These are phyloP conservation scores for Agrotis puta DNA, from an alignment of 2,888 invertebrate species.

Conservation along the genomic window DNA sequence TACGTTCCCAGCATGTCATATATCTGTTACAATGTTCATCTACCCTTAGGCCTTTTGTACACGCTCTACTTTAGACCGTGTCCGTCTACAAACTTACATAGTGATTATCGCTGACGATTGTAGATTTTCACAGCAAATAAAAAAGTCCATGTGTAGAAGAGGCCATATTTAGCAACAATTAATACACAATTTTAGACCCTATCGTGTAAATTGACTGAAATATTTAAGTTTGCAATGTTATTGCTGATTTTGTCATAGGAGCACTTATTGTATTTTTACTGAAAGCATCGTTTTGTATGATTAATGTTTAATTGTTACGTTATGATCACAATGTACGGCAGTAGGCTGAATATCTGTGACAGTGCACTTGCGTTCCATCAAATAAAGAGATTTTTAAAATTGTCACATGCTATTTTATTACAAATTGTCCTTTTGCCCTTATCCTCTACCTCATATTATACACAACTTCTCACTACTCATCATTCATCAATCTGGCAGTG, in stretches of 20 bases:
- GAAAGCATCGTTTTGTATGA: slow-evolving; percentile 23
- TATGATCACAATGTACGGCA: slow-evolving; percentile 66
- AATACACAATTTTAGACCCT: slow-evolving; percentile 25
- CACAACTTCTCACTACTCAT: too few species aligned
- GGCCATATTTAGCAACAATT: slow-evolving; percentile 16
- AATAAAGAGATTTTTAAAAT: slow-evolving; percentile 86
- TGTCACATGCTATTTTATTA: slow-evolving; percentile 56
- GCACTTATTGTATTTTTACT: slow-evolving; percentile 10
- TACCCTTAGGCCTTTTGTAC: slow-evolving; percentile 7
- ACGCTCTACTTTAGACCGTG: background rate
- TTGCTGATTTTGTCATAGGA: slow-evolving; percentile 34
- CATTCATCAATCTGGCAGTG: too few species aligned
- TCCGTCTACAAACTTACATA: background rate
- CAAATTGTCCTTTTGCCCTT: background rate
- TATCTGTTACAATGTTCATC: slow-evolving; percentile 37
- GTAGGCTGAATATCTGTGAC: slow-evolving; percentile 73
- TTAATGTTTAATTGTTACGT: slow-evolving; percentile 46
- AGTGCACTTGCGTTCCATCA: slow-evolving; percentile 82
- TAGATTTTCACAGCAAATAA: background rate
- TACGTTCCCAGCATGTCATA: slow-evolving; percentile 54
- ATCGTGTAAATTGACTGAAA: slow-evolving; percentile 45
- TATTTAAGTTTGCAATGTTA: slow-evolving; percentile 28
- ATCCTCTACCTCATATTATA: background rate
- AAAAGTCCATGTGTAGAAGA: background rate
- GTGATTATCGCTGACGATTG: background rate